A percentile compares a stretch with the other conserved stretches of the same genome.
phyloP scores from a whole-genome alignment of 2,888 invertebrate genomes.

The Scaptodrosophila latifasciaeformis region DNA sequence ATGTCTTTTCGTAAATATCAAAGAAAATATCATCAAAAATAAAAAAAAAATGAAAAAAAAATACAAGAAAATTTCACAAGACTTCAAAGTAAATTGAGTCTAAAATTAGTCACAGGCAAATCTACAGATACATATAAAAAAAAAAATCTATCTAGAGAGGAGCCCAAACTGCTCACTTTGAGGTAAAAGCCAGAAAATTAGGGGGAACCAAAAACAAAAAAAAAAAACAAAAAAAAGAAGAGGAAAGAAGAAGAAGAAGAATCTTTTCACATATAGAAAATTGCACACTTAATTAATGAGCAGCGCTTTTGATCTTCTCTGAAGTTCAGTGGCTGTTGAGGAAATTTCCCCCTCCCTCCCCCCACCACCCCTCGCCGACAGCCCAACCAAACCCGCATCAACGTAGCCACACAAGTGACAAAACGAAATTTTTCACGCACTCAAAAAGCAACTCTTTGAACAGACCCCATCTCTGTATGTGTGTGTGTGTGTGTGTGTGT shows the following conservation, averaged over 20 bases:
- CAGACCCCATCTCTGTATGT: constrained; percentile 32
- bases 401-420: constrained; percentile 55
- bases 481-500: too few relatives aligned
- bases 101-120: constrained; percentile 49
- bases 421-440: constrained; percentile 62
- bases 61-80: constrained; percentile 27
- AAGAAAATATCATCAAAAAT: background rate
- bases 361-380: background rate
- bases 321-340: constrained; percentile 35
- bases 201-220: too few relatives aligned
- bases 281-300: constrained; percentile 74
- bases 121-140: too few relatives aligned
- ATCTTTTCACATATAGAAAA: constrained; percentile 37
- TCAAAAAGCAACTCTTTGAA: constrained; percentile 53
- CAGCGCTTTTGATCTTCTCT: constrained; percentile 64
- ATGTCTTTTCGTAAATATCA: too few relatives aligned
- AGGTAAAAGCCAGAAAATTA: too few relatives aligned
- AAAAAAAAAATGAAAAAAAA: background rate
- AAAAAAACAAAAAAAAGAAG: too few relatives aligned
- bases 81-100: constrained; percentile 55
- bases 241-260: background rate
- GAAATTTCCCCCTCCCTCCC: too few relatives aligned
- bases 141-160: too few relatives aligned
- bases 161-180: too few relatives aligned
- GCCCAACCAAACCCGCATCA: background rate